These are phyloP conservation scores for Norana najaformis DNA, from an alignment of 2,888 invertebrate genomes.

Conservation along the genomic window DNA sequence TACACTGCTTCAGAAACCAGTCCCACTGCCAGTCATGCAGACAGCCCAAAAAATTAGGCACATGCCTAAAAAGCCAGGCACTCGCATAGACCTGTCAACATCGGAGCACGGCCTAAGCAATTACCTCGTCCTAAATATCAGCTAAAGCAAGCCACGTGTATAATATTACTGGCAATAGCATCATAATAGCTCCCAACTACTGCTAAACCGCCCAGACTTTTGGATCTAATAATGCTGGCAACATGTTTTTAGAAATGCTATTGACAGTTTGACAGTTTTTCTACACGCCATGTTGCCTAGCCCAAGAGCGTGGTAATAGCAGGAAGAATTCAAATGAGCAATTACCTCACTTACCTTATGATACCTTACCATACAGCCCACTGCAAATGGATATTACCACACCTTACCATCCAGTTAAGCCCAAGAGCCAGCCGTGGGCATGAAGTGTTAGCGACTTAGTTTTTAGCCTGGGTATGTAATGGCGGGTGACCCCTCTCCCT, in stretches of 20 bases:
- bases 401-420: too few relatives aligned
- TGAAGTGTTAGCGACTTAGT: too few relatives aligned
- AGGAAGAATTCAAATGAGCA: too few relatives aligned
- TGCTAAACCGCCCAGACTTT: background rate
- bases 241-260: background rate
- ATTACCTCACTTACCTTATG: too few relatives aligned
- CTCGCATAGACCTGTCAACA: background rate
- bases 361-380: too few relatives aligned
- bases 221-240: background rate
- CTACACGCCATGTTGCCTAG: background rate
- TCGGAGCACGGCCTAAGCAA: background rate
- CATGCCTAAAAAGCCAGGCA: background rate
- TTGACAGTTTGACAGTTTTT: background rate
- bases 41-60: background rate
- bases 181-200: background rate
- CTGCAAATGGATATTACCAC: too few relatives aligned
- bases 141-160: background rate
- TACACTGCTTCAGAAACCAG: background rate
- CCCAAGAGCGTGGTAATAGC: background rate
- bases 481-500: too few relatives aligned
- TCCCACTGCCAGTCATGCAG: background rate
- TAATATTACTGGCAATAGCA: conserved; percentile 5
- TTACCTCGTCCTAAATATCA: background rate
- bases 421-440: too few relatives aligned
- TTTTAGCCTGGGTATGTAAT: too few relatives aligned